phyloP scores from a whole-genome alignment of 1,140 invertebrate species.

The Cydia strobilella region DNA sequence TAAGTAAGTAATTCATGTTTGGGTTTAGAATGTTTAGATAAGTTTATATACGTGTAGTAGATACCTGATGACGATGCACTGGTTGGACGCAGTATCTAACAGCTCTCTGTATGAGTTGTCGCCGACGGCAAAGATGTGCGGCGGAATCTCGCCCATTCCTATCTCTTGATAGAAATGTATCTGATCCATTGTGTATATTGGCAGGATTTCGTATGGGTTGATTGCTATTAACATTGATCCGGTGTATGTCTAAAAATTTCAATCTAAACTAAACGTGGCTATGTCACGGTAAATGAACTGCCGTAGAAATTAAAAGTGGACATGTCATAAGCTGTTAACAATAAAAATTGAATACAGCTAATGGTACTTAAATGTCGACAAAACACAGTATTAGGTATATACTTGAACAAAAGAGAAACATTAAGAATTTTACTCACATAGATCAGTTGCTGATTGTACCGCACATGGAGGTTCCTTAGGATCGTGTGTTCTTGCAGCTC shows the following conservation, averaged over 20 bases:
- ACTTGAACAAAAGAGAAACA: background rate
- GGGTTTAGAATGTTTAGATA: background rate
- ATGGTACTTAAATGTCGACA: no score
- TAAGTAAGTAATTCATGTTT: no score
- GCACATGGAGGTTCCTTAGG: conserved; percentile 93
- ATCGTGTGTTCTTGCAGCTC: conserved; percentile 97
- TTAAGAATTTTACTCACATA: conserved; percentile 85
- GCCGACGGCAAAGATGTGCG: conserved; percentile 96
- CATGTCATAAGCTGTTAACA: no score
- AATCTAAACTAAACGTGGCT: background rate
- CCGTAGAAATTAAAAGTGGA: no score
- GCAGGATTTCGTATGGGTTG: conserved; percentile 95
- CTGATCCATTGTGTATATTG: conserved; percentile 94
- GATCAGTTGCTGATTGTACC: conserved; percentile 93
- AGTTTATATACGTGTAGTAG: conserved; percentile 20
- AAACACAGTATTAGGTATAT: background rate
- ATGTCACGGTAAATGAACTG: background rate
- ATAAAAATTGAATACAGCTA: no score
- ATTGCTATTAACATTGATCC: conserved; percentile 96
- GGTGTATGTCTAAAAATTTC: conserved; percentile 89
- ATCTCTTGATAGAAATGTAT: conserved; percentile 90
- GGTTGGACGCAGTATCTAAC: conserved; percentile 87
- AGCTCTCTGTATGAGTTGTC: conserved; percentile 93
- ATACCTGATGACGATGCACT: conserved; percentile 95
- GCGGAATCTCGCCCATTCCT: conserved; percentile 92